phyloP scores from a whole-genome alignment of 2,888 invertebrate genomes.

The Rhimphoctona megacephalus region DNA sequence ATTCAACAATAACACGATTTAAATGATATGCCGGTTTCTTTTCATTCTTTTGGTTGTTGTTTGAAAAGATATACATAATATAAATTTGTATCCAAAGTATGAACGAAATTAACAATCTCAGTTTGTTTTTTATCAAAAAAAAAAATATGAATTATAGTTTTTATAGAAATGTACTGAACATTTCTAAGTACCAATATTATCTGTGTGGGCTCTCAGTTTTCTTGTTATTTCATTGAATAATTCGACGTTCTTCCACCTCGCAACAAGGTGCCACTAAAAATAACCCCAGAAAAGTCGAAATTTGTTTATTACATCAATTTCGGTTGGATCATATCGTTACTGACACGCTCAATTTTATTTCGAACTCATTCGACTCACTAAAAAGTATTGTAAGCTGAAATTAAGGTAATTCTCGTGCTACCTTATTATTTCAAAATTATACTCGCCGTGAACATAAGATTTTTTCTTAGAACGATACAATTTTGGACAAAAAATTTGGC shows the following conservation, averaged over 20 bases:
- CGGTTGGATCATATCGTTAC: background rate
- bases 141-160: constrained; percentile 70
- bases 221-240: constrained; percentile 26
- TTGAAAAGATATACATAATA: constrained; percentile 39
- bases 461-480: background rate
- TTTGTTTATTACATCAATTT: background rate
- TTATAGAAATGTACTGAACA: constrained; percentile 57
- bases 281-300: background rate
- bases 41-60: constrained; percentile 40
- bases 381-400: background rate
- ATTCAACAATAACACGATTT: constrained; percentile 62
- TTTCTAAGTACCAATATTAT: constrained; percentile 55
- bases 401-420: constrained; percentile 11
- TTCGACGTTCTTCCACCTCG: background rate
- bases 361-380: constrained; percentile 3
- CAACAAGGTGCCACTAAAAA: too few relatives aligned
- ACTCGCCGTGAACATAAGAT: background rate
- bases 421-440: background rate
- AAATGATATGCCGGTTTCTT: constrained; percentile 36
- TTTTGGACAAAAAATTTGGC: constrained; percentile 1
- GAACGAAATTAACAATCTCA: constrained; percentile 71
- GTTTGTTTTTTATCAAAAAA: constrained; percentile 66
- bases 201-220: constrained; percentile 15
- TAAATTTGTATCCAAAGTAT: constrained; percentile 72
- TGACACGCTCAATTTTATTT: constrained; percentile 17